Base-by-base conservation (phyloP, 2,113 vertebrate genomes). In the Equus quagga region DNA sequence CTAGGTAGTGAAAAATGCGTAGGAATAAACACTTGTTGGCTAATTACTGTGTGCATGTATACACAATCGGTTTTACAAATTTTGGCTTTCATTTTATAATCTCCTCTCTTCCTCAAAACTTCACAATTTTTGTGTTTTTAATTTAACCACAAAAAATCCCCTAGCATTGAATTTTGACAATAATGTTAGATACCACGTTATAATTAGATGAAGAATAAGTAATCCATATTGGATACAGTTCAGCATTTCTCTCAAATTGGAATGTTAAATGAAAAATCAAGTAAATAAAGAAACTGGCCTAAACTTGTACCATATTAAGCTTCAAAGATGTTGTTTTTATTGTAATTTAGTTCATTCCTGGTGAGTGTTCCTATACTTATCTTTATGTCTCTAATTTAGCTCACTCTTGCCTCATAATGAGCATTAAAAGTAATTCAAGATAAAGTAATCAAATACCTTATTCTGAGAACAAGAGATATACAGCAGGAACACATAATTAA, bases 151-250 rank as follows among this genome's bases (percentile, higher is more conserved):
- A 94, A 76, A 86, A 65, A 82, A 36, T 46, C 8, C 33, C 51
- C 2, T 84, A 67, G 26, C 51, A 70, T 33, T 94, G 33, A 58
- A 75, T 89, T 88, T 78, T 90, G 80, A 86, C 54, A 96, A 60
- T 76, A 73, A 81, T 73, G 31, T 86, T 94, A 82, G 84, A 92
- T 46, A 87, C 21, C 21, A 96, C 95, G 33, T 80, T 92, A 62
- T 96, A 95, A 96, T 93, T 97, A 96, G 51, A 90, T 90, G 54
- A 97, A 83, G 56, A 92, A 83, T 93, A 96, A 87, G 24, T 87
- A 97, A 92, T 97, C 46, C 36, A 33, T 64, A 60, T 96, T 95
- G 60, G 70, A 64, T 83, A 72, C n/a, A 91, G 60, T 81, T 93
- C 70, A 92, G 13, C 54, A 73, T 73, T 95, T 95, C 49, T 82